These are phyloP conservation scores for Drosophila imparisetae DNA, from an alignment of 2,888 invertebrate genomes.

Conservation along the genomic window DNA sequence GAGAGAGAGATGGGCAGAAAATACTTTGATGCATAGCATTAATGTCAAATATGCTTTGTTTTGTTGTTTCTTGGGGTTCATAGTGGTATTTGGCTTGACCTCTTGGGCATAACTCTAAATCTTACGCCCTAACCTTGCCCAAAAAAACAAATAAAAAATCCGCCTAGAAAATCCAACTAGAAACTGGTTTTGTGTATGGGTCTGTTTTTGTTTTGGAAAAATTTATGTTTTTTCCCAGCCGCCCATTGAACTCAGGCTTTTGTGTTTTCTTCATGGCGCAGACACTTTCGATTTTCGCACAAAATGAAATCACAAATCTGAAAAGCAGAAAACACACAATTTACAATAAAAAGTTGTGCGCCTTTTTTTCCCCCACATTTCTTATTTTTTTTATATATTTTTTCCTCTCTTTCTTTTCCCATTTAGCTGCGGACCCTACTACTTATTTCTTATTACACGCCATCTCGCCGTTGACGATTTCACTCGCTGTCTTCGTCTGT, in stretches of 20 bases:
- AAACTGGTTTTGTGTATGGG: slow-evolving; percentile 54
- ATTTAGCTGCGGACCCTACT: slow-evolving; percentile 47
- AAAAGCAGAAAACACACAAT: slow-evolving; percentile 30
- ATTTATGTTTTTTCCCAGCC: slow-evolving; percentile 23
- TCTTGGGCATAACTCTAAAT: neutral
- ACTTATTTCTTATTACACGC: slow-evolving; percentile 61
- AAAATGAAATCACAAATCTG: slow-evolving; percentile 57
- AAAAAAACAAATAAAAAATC: slow-evolving; percentile 9
- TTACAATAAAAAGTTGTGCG: slow-evolving; percentile 33
- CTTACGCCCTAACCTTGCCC: slow-evolving; percentile 40
- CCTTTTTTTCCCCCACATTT: neutral
- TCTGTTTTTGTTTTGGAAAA: slow-evolving; percentile 35
- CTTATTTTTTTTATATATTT: neutral
- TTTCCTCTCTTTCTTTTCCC: slow-evolving; percentile 5
- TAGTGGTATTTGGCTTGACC: slow-evolving; percentile 6
- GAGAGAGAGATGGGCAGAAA: neutral
- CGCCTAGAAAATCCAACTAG: neutral
- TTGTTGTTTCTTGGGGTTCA: slow-evolving; percentile 9
- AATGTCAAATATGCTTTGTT: slow-evolving; percentile 26
- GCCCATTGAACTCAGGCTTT: slow-evolving; percentile 43
- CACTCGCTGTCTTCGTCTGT: slow-evolving; percentile 43
- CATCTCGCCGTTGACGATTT: slow-evolving; percentile 63
- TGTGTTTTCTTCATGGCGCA: slow-evolving; percentile 13
- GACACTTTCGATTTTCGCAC: slow-evolving; percentile 77
- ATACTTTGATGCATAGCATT: neutral